phyloP scores from a whole-genome alignment of 2,797 vertebrate genomes.

The Semaprochilodus insignis region DNA sequence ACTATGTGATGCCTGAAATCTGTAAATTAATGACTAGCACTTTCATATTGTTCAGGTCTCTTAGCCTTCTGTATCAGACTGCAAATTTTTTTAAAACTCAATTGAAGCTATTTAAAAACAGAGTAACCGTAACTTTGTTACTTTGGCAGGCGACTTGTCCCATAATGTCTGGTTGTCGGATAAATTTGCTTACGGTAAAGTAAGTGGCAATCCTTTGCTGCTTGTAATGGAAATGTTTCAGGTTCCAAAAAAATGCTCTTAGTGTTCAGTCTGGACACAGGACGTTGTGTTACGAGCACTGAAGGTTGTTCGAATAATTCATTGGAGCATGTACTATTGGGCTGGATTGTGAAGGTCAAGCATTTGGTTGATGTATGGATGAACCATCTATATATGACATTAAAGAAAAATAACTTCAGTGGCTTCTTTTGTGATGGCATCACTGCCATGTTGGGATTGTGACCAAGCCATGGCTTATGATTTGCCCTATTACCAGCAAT shows the following conservation, averaged over 20 bases:
- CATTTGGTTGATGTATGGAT: conserved; percentile 90
- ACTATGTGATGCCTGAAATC: conserved; percentile 97
- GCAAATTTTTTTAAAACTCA: conserved; percentile 86
- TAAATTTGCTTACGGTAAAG: conserved; percentile 73
- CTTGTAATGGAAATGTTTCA: conserved; percentile 86
- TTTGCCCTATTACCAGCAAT: background rate
- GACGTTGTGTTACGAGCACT: conserved; percentile 86
- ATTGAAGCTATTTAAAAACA: conserved; percentile 83
- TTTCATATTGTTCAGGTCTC: conserved; percentile 99
- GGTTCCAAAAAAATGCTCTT: conserved; percentile 85
- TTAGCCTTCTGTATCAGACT: conserved; percentile 99
- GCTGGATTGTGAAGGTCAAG: conserved; percentile 86
- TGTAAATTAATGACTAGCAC: conserved; percentile 99
- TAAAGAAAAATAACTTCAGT: conserved; percentile 74
- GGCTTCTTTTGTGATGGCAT: conserved; percentile 6
- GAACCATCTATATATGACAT: conserved; percentile 95
- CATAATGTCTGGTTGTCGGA: conserved; percentile 74
- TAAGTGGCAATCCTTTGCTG: conserved; percentile 87
- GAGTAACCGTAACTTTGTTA: conserved; percentile 82
- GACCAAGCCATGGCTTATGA: background rate
- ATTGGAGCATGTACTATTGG: conserved; percentile 90
- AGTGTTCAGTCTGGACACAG: conserved; percentile 87
- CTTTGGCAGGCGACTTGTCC: conserved; percentile 73
- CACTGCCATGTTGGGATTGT: background rate
- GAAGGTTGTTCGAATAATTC: conserved; percentile 82